These are phyloP conservation scores for Xyliphius kryptos DNA, from an alignment of 2,113 vertebrate species.

Conservation along the genomic window DNA sequence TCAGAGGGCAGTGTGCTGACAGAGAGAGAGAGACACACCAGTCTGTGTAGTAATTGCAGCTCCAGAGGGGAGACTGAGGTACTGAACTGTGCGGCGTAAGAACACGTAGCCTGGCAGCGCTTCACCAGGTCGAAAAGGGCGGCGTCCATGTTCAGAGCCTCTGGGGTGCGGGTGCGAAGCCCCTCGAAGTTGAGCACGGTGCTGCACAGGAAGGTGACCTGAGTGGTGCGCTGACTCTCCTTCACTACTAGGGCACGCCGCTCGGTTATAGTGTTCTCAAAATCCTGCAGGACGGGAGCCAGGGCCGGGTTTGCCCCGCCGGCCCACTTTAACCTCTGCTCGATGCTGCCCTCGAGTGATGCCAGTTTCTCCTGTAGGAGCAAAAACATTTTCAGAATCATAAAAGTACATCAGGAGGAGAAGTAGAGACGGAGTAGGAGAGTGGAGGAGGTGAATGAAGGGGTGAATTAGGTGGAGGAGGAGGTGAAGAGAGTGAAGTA, in stretches of 20 bases:
- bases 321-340: conserved; percentile 97
- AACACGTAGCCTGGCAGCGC: conserved; percentile 92
- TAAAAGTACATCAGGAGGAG: background rate
- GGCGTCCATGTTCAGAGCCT: conserved; percentile 85
- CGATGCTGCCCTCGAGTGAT: conserved; percentile 90
- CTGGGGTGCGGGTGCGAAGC: conserved; percentile 84
- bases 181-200: conserved; percentile 96
- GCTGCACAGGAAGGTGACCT: conserved; percentile 97
- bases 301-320: conserved; percentile 92
- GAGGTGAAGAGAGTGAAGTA: too few species aligned
- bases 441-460: too few species aligned
- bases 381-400: background rate
- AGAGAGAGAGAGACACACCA: conserved; percentile 77
- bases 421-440: background rate
- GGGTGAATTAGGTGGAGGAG: too few species aligned
- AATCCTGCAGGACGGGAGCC: conserved; percentile 93
- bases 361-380: conserved; percentile 82
- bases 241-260: conserved; percentile 83
- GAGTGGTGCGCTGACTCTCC: conserved; percentile 88
- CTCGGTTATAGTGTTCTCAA: conserved; percentile 92
- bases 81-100: conserved; percentile 90
- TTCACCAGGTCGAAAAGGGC: conserved; percentile 90
- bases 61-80: conserved; percentile 88
- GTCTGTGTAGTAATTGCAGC: conserved; percentile 84
- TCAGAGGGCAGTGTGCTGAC: too few species aligned